Evolutionary conservation across 35 echinoderm and acorn worm genomes (phyloP).

Genomic region (Stichopus chloronotus): DNA sequence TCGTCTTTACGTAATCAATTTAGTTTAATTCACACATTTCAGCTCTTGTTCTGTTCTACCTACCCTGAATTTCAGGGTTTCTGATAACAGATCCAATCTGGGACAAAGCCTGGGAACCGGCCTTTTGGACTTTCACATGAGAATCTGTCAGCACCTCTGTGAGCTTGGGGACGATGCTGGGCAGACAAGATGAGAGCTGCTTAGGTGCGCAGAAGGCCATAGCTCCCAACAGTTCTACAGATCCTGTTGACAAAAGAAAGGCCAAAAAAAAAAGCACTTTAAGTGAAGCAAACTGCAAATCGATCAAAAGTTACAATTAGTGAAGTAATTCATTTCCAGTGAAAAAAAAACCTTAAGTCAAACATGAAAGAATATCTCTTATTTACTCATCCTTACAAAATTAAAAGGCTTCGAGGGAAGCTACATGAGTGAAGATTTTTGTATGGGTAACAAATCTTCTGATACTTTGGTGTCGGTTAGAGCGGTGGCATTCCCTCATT

Average conservation of each 20-base stretch:
- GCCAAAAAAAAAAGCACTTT: background rate
- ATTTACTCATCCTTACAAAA: background rate
- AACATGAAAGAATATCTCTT: background rate
- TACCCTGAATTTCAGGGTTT: conserved; percentile 99
- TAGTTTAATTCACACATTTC: no score
- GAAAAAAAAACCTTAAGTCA: background rate
- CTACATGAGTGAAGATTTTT: no score
- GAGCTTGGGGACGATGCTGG: conserved; percentile 95
- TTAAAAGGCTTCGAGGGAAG: no score
- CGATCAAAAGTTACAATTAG: no score
- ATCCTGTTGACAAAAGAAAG: conserved; percentile 61
- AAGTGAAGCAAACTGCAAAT: no score
- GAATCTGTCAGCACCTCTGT: conserved; percentile 98
- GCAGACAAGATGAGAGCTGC: conserved; percentile 96
- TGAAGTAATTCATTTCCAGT: background rate
- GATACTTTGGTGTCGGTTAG: no score
- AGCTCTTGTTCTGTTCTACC: background rate
- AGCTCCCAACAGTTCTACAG: conserved; percentile 86
- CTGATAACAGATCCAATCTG: conserved; percentile 97
- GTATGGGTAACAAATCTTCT: no score
- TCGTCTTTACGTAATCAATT: no score
- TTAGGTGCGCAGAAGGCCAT: conserved; percentile 97
- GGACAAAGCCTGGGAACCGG: conserved; percentile 87
- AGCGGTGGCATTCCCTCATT: no score
- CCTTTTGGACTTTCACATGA: conserved; percentile 97